Evolutionary conservation across 2,888 invertebrate species (phyloP).

Genomic region (Hirudinaria manillensis): DNA sequence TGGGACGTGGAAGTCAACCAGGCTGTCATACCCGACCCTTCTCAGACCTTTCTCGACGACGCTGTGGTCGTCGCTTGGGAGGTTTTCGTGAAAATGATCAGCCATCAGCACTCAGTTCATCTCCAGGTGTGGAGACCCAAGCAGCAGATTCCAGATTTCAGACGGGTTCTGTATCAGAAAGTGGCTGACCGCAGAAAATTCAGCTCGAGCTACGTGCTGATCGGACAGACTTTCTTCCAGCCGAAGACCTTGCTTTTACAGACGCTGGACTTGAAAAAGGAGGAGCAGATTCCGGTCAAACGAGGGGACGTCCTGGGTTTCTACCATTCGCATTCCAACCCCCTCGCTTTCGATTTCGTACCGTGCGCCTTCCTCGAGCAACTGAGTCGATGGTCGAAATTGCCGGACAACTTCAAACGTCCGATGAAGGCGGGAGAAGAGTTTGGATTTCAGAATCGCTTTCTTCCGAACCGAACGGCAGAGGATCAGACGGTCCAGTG

Average conservation of each 20-base stretch:
- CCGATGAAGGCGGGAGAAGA: not conserved
- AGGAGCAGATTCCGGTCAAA: constrained; percentile 25
- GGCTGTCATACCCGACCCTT: constrained; percentile 37
- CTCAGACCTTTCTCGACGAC: constrained; percentile 34
- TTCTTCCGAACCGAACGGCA: too few species aligned
- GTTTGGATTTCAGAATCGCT: not conserved
- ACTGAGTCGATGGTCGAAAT: constrained; percentile 12
- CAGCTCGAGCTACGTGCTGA: constrained; percentile 32
- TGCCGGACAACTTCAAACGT: constrained; percentile 2
- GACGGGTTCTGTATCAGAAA: not conserved
- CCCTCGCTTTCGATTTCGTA: constrained; percentile 36
- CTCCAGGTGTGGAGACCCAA: constrained; percentile 30
- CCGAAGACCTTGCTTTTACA: constrained; percentile 35
- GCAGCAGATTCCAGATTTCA: not conserved
- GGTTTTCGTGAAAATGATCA: constrained; percentile 37
- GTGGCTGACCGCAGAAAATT: not conserved
- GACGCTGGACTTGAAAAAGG: constrained; percentile 20
- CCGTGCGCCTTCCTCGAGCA: constrained; percentile 35
- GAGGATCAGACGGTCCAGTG: too few species aligned
- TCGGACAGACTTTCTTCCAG: constrained; percentile 37
- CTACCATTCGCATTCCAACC: constrained; percentile 36
- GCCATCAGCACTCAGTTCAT: constrained; percentile 34
- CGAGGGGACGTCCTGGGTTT: constrained; percentile 37
- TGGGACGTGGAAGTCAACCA: constrained; percentile 33
- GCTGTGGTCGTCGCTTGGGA: constrained; percentile 37